phyloP scores from a whole-genome alignment of 2,888 invertebrate genomes.

The Hyposoter dolosus region DNA sequence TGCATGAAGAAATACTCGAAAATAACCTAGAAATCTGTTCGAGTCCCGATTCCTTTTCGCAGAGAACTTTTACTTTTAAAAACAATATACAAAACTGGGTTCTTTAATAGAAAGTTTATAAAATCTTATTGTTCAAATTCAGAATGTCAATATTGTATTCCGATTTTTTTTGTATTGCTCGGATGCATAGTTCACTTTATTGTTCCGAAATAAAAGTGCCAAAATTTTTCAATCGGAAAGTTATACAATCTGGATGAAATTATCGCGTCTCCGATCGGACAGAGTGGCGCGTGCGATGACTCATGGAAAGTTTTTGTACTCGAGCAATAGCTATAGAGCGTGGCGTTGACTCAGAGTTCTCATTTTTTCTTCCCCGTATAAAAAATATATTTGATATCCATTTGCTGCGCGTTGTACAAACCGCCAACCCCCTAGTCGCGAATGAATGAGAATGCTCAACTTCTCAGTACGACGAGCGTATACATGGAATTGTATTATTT shows the following conservation, averaged over 20 bases:
- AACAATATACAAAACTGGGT: too few species aligned
- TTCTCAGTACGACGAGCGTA: neutral
- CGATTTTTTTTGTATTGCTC: too few species aligned
- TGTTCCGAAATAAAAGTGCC: neutral
- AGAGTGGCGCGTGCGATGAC: conserved; percentile 5
- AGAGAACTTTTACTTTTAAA: too few species aligned
- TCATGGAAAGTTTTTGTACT: conserved; percentile 23
- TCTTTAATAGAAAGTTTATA: neutral
- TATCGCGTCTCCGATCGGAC: neutral
- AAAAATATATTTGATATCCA: neutral
- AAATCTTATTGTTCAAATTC: neutral
- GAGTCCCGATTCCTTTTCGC: too few species aligned
- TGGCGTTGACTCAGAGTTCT: conserved; percentile 48
- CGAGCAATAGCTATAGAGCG: neutral
- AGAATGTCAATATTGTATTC: neutral
- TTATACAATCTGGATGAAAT: neutral
- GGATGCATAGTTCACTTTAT: too few species aligned
- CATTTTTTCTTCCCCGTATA: neutral
- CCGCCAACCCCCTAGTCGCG: conserved; percentile 23
- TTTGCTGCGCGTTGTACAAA: neutral
- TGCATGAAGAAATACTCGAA: too few species aligned
- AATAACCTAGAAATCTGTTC: too few species aligned
- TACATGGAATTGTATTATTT: conserved; percentile 19
- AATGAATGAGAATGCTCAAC: conserved; percentile 15
- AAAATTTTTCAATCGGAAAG: neutral